phyloP scores from a whole-genome alignment of 2,888 invertebrate genomes.

The Pammene aurita region DNA sequence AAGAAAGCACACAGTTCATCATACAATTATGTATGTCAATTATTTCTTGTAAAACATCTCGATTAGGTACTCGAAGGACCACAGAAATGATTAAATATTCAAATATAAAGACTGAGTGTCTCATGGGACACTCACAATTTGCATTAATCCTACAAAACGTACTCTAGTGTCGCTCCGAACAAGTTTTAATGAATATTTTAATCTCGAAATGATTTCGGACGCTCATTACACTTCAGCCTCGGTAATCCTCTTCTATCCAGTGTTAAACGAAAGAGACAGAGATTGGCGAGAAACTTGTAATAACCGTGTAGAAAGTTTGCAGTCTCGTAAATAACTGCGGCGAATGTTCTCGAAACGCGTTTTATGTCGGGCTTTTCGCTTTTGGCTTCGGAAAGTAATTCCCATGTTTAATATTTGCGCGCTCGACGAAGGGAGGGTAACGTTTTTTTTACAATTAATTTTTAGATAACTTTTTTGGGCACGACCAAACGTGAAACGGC shows the following conservation, averaged over 20 bases:
- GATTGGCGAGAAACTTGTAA: slow-evolving; percentile 15
- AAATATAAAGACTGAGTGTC: neutral
- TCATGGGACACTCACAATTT: neutral
- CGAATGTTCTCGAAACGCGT: slow-evolving; percentile 20
- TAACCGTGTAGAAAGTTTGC: neutral
- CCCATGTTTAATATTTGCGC: neutral
- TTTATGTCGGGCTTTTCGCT: neutral
- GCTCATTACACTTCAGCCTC: slow-evolving; percentile 12
- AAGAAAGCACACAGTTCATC: too few relatives aligned
- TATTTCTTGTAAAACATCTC: too few relatives aligned
- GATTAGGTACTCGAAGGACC: too few relatives aligned
- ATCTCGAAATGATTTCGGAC: slow-evolving; percentile 36
- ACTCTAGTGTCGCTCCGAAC: slow-evolving; percentile 1
- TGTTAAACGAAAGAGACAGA: neutral
- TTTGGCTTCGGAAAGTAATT: neutral
- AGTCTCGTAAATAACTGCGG: slow-evolving; percentile 25
- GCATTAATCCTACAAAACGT: neutral
- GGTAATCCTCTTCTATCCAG: neutral
- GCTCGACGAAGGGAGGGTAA: neutral
- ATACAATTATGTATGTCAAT: too few relatives aligned
- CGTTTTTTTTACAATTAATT: neutral
- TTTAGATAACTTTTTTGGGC: neutral
- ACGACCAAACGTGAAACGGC: too few relatives aligned
- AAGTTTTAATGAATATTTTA: slow-evolving; percentile 42
- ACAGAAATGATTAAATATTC: too few relatives aligned